phyloP scores from a whole-genome alignment of 1,140 invertebrate genomes.

The Muscidifurax raptorellus region DNA sequence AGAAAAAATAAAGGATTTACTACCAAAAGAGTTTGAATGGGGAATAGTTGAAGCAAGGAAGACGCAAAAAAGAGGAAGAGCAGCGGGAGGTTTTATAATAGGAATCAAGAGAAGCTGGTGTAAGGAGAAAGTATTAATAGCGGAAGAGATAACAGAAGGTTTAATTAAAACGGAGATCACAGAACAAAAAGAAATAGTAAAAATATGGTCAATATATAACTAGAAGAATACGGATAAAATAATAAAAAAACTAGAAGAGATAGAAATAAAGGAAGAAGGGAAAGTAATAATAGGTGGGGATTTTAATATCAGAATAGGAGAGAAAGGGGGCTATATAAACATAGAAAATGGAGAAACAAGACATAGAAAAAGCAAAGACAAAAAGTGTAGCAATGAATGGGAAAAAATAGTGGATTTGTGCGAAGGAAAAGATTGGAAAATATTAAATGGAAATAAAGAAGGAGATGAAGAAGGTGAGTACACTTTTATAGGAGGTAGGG shows the following conservation, averaged over 20 bases:
- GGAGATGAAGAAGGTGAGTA: too few relatives aligned
- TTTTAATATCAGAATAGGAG: constrained; percentile 17
- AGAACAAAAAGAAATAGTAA: background rate
- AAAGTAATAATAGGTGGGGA: too few relatives aligned
- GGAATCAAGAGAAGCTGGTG: background rate
- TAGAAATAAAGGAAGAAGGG: too few relatives aligned
- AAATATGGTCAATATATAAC: constrained; percentile 8
- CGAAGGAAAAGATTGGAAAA: background rate
- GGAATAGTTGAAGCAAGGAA: constrained; percentile 21
- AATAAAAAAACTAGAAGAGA: background rate
- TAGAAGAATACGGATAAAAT: background rate
- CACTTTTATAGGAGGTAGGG: background rate
- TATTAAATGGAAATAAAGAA: too few relatives aligned
- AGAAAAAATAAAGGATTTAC: constrained; percentile 5
- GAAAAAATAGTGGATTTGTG: background rate
- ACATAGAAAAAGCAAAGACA: background rate
- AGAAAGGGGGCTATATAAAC: background rate
- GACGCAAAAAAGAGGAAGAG: constrained; percentile 41
- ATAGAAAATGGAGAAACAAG: background rate
- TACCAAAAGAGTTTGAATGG: constrained; percentile 47
- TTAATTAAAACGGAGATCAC: background rate
- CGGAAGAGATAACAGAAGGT: background rate
- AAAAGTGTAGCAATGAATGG: background rate
- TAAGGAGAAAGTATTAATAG: background rate
- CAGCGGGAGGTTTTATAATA: constrained; percentile 41